Evolutionary conservation across 2,113 vertebrate genomes (phyloP).

Genomic region (Nicator chloris): DNA sequence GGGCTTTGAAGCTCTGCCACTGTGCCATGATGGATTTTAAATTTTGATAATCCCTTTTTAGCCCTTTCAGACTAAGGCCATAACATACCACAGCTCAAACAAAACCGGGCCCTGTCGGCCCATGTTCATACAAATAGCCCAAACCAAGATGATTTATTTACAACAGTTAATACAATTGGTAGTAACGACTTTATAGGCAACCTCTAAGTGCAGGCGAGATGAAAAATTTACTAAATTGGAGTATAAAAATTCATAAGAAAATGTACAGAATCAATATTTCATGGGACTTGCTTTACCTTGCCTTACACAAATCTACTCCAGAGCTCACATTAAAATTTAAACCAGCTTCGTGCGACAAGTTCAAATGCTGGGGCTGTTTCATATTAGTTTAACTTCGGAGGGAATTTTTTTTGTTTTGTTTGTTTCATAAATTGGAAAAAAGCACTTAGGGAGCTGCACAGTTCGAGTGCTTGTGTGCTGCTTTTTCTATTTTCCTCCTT

Average conservation of each 20-base stretch:
- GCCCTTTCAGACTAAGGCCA: conserved; percentile 18
- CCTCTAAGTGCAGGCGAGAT: conserved; percentile 88
- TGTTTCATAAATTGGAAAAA: conserved; percentile 67
- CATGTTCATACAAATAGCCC: conserved; percentile 70
- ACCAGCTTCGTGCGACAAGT: conserved; percentile 81
- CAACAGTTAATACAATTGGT: conserved; percentile 81
- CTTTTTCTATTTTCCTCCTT: neutral
- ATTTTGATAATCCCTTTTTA: conserved; percentile 60
- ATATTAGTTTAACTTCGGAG: conserved; percentile 85
- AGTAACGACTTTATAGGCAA: conserved; percentile 84
- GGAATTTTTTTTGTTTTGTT: conserved; percentile 75
- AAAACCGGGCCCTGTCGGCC: conserved; percentile 53
- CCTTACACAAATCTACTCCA: conserved; percentile 98
- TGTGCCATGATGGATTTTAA: conserved; percentile 17
- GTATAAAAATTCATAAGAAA: conserved; percentile 98
- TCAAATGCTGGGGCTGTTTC: conserved; percentile 88
- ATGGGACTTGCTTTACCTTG: conserved; percentile 96
- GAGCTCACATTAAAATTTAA: conserved; percentile 95
- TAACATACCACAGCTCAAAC: conserved; percentile 42
- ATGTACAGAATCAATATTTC: conserved; percentile 99
- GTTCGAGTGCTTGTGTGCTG: neutral
- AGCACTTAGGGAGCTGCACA: conserved; percentile 52
- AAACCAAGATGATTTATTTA: conserved; percentile 79
- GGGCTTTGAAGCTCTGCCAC: neutral
- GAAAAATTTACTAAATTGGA: conserved; percentile 96